A percentile compares a stretch with the other conserved stretches of the same genome.
These are phyloP conservation scores for Neuroscelio doddi DNA, from an alignment of 2,888 invertebrate genomes.

Conservation along the genomic window DNA sequence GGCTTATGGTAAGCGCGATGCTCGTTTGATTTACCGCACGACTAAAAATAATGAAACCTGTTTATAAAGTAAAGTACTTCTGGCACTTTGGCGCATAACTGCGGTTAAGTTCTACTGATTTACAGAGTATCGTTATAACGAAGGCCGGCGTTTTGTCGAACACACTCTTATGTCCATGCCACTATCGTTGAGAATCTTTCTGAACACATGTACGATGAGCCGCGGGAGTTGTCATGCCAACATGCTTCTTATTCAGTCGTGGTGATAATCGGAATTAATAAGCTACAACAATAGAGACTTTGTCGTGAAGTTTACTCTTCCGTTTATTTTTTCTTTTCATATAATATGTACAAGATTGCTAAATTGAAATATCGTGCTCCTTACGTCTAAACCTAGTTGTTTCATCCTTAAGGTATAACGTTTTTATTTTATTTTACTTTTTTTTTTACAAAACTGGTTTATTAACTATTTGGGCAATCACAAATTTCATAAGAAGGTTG, in stretches of 20 bases:
- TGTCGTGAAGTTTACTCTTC: neutral
- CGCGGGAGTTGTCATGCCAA: neutral
- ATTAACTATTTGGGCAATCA: neutral
- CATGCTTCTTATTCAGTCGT: neutral
- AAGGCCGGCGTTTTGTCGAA: slow-evolving; percentile 30
- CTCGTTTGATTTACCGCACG: slow-evolving; percentile 48
- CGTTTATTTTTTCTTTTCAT: neutral
- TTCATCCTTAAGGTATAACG: too few species aligned
- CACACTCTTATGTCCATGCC: slow-evolving; percentile 6
- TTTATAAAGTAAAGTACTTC: slow-evolving; percentile 52
- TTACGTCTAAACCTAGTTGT: neutral
- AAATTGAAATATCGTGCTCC: neutral
- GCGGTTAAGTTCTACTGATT: slow-evolving; percentile 45
- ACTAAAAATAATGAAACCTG: slow-evolving; percentile 53
- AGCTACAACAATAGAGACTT: neutral
- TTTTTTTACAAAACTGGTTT: slow-evolving; percentile 1
- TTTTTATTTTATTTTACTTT: too few species aligned
- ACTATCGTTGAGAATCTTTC: slow-evolving; percentile 10
- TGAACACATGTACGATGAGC: neutral
- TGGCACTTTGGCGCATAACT: slow-evolving; percentile 39
- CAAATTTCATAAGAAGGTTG: slow-evolving; percentile 48
- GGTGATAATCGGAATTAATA: slow-evolving; percentile 7
- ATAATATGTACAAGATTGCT: slow-evolving; percentile 4
- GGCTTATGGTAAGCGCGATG: slow-evolving; percentile 36
- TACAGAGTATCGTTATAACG: slow-evolving; percentile 46